Conservation (phyloP, 2,113 vertebrate genomes). For the Ochotona curzoniae region DNA sequence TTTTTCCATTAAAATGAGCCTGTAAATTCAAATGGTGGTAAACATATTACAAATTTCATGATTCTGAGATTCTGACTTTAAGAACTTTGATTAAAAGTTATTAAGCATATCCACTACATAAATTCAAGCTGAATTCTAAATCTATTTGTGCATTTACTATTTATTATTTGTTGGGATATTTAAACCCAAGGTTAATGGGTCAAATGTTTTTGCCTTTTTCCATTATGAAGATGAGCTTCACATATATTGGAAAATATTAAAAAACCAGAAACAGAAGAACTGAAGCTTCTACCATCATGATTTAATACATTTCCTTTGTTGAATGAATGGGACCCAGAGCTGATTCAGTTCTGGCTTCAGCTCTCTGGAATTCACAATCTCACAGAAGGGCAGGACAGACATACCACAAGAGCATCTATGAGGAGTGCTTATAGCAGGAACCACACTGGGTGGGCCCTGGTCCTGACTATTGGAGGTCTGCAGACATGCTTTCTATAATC, state of each 20-base stretch:
- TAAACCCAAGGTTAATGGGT: background rate
- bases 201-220: background rate
- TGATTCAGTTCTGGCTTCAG: background rate
- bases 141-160: background rate
- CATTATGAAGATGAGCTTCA: constrained; percentile 12
- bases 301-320: background rate
- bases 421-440: background rate
- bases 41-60: background rate
- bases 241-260: background rate
- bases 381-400: background rate
- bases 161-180: background rate
- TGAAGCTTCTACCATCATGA: background rate
- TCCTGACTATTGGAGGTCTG: background rate
- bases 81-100: constrained; percentile 25
- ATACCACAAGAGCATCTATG: background rate
- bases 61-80: background rate
- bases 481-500: background rate
- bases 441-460: background rate
- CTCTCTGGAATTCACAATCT: background rate
- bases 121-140: background rate
- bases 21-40: background rate
- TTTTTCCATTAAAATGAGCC: background rate
- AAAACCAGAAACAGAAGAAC: constrained; percentile 1
- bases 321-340: background rate
- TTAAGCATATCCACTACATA: background rate